Percentiles rank a stretch among this genome's conserved stretches.
phyloP scores from a whole-genome alignment of 2,113 vertebrate genomes.

The Mus pahari region DNA sequence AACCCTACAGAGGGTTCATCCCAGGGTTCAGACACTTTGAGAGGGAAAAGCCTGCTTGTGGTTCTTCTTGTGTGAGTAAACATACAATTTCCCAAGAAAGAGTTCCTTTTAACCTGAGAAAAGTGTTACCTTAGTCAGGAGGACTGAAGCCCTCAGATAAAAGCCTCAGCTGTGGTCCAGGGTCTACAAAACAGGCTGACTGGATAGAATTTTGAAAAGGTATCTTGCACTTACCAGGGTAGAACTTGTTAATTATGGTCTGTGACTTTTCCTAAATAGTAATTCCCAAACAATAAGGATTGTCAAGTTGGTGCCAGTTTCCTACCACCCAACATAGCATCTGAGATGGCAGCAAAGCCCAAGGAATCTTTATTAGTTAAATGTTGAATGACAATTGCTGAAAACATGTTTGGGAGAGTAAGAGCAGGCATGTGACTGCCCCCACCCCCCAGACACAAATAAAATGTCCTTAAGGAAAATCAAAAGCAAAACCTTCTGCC shows the following conservation, averaged over 20 bases:
- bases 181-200: neutral
- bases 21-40: neutral
- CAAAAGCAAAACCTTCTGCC: neutral
- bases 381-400: neutral
- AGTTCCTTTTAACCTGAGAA: conserved; percentile 33
- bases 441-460: neutral
- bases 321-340: neutral
- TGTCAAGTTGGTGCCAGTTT: neutral
- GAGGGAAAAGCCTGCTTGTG: neutral
- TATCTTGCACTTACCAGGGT: neutral
- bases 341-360: neutral
- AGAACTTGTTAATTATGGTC: neutral
- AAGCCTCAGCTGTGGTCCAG: neutral
- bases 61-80: neutral
- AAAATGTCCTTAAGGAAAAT: conserved; percentile 3
- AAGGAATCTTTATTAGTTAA: neutral
- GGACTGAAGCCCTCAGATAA: neutral
- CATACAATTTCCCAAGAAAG: neutral
- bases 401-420: neutral
- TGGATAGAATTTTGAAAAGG: neutral
- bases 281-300: neutral
- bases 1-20: neutral
- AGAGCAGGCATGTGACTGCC: neutral
- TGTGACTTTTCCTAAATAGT: neutral
- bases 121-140: neutral